Base-by-base conservation (phyloP, 2,888 invertebrate species). In the Seira musarum region DNA sequence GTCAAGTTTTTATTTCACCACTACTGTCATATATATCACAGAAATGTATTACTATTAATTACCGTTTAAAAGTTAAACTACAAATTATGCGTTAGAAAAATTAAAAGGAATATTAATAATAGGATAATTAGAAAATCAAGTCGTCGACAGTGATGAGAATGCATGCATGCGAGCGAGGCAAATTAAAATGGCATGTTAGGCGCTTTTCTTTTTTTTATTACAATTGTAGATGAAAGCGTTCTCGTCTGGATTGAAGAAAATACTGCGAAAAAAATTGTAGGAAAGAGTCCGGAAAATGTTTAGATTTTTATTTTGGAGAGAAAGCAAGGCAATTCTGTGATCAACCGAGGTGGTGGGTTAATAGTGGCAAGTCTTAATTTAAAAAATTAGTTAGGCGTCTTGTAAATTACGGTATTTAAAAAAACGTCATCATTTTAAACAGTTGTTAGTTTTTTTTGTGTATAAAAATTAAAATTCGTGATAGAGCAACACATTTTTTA, bases 251-350 rank as follows among this genome's bases (percentile, higher is more conserved):
- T n/a, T n/a, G 17, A 60, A 60, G 6, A 19, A n/a, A 15, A 15
- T n/a, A 6, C 15, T 49, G 8, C 13, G 3, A 46, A n/a, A 68
- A 17, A n/a, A 53, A 49, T 6, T 49, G n/a, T 25, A n/a, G 53
- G 35, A 25, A 40, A 40, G 13, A 40, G 40, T 40, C 69, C 53
- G 60, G 30, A 57, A 70, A 30, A 1, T 65, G 25, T 30, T 68
- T 49, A 21, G n/a, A 69, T 24, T 57, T 53, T 69, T 69, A 57
- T 70, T 35, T 19, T 61, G 40, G 69, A 63, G 66, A 67, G 64
- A 63, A 64, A 69, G 82, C 24, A 79, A 84, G 81, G 84, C 84
- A 84, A 82, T 82, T 84, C 84, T 84, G 84, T 84, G 84, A 84
- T 84, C 84, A 82, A 81, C 68, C 65, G 78, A 77, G 82, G 83